Conservation (phyloP, 2,113 vertebrate genomes). For the Petrocephalus zakoni region DNA sequence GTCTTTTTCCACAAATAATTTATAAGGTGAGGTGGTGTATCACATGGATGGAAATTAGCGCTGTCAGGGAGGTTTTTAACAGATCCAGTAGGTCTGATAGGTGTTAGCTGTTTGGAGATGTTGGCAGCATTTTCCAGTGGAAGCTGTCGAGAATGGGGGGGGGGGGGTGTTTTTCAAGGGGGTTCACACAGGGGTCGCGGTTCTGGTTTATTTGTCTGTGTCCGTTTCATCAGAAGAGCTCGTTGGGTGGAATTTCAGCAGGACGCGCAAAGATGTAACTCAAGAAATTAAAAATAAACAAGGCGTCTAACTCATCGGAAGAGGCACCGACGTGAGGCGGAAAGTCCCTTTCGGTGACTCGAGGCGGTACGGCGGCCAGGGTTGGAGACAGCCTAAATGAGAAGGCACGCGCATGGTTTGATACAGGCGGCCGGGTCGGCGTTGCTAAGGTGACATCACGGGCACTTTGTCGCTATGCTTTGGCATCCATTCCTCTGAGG, state of each 20-base stretch:
- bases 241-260: not conserved
- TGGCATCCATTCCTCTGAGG: not conserved
- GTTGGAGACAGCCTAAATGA: not conserved
- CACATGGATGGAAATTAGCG: not conserved
- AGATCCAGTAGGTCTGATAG: not conserved
- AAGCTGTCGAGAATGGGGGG: not conserved
- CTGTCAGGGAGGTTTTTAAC: not conserved
- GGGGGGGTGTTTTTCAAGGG: not conserved
- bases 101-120: not conserved
- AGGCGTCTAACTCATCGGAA: not conserved
- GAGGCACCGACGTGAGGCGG: not conserved
- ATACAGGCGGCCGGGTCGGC: not conserved
- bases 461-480: not conserved
- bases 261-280: not conserved
- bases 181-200: not conserved
- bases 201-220: not conserved
- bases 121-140: not conserved
- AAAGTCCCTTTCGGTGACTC: not conserved
- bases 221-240: not conserved
- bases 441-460: not conserved
- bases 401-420: not conserved
- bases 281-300: not conserved
- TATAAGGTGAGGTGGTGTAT: not conserved
- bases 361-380: not conserved
- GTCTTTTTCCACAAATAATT: not conserved